Evolutionary conservation across 2,113 vertebrate species (phyloP).

Genomic region (Tauraco erythrolophus): DNA sequence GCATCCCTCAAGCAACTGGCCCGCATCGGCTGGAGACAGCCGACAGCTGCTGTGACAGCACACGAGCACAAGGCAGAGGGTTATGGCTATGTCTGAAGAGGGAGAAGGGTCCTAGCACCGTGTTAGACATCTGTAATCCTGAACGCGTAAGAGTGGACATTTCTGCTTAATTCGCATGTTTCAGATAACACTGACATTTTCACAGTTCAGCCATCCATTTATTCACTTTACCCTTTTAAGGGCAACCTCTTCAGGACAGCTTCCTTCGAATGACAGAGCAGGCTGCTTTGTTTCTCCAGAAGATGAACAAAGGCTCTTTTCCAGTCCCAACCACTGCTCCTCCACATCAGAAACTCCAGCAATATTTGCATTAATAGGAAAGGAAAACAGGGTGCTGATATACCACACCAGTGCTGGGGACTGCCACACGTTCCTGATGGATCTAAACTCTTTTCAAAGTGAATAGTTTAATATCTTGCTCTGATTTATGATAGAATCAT

Average conservation of each 20-base stretch:
- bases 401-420: not conserved
- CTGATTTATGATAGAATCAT: not conserved
- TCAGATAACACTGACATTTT: constrained; percentile 11
- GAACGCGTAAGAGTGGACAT: not conserved
- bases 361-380: not conserved
- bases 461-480: not conserved
- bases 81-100: not conserved
- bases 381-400: not conserved
- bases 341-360: not conserved
- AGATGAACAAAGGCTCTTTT: not conserved
- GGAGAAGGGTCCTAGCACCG: not conserved
- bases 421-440: not conserved
- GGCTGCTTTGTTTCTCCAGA: not conserved
- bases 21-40: not conserved
- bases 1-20: not conserved
- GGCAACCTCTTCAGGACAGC: constrained; percentile 5
- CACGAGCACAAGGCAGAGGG: rapidly evolving
- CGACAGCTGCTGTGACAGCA: rapidly evolving
- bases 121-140: not conserved
- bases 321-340: not conserved
- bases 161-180: not conserved
- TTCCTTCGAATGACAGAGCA: not conserved
- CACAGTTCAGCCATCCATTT: not conserved
- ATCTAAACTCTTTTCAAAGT: not conserved
- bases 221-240: constrained; percentile 45